These are phyloP conservation scores for Chelonoidis abingdonii DNA, from an alignment of 2,113 vertebrate genomes.

Conservation along the genomic window DNA sequence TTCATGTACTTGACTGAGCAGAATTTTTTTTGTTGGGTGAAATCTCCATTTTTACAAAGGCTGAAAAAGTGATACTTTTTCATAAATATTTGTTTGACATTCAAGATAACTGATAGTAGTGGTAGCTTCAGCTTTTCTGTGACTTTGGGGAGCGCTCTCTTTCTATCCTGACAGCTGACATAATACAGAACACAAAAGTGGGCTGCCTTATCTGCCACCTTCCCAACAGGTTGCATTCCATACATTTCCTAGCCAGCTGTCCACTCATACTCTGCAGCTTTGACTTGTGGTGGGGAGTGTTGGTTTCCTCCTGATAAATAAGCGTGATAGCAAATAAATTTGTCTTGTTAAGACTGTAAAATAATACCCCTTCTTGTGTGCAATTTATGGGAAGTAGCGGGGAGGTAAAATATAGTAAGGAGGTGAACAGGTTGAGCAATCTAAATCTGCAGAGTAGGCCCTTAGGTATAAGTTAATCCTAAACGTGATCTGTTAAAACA, in stretches of 20 bases:
- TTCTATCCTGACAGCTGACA: neutral
- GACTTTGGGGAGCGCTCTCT: neutral
- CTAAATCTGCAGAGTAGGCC: neutral
- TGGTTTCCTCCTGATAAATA: neutral
- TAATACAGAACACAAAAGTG: neutral
- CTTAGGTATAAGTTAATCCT: neutral
- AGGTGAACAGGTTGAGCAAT: neutral
- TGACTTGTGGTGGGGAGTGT: slow-evolving; percentile 53
- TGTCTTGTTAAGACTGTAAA: neutral
- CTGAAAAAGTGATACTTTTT: neutral
- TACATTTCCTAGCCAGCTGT: slow-evolving; percentile 56
- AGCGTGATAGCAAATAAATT: neutral
- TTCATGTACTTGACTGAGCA: neutral
- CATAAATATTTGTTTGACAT: neutral
- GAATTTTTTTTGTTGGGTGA: neutral
- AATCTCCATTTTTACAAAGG: neutral
- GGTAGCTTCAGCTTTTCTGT: neutral
- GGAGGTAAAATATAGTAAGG: neutral
- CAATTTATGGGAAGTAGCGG: neutral
- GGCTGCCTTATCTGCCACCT: slow-evolving; percentile 34
- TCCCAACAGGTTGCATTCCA: slow-evolving; percentile 64
- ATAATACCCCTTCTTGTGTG: neutral
- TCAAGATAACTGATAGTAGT: neutral
- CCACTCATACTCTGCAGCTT: slow-evolving; percentile 57
- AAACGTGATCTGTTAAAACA: neutral